These are phyloP conservation scores for roundworm (Caenorhabditis elegans) DNA, from an alignment of 1,140 invertebrate species.

Conservation along the genomic window WBcel235 BX284606.5:14169501-14170000, in stretches of 20 bases:
- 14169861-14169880: too few species aligned
- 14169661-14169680: too few species aligned
- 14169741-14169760: background rate
- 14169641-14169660: too few species aligned
- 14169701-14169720: background rate
- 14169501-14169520: background rate
- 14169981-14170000: too few species aligned
- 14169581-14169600: background rate
- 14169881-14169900: background rate
- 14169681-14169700: background rate
- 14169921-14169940: too few species aligned
- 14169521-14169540: background rate
- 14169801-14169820: background rate
- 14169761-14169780: background rate
- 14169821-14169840: background rate
- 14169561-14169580: background rate
- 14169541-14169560: background rate
- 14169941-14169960: too few species aligned
- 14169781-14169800: background rate
- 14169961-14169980: too few species aligned
- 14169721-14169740: background rate
- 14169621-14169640: background rate
- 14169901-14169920: too few species aligned
- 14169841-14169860: too few species aligned
- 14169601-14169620: background rate